These are phyloP conservation scores for Tribolium castaneum DNA, from an alignment of 1,140 invertebrate species.

Conservation along the genomic window DNA sequence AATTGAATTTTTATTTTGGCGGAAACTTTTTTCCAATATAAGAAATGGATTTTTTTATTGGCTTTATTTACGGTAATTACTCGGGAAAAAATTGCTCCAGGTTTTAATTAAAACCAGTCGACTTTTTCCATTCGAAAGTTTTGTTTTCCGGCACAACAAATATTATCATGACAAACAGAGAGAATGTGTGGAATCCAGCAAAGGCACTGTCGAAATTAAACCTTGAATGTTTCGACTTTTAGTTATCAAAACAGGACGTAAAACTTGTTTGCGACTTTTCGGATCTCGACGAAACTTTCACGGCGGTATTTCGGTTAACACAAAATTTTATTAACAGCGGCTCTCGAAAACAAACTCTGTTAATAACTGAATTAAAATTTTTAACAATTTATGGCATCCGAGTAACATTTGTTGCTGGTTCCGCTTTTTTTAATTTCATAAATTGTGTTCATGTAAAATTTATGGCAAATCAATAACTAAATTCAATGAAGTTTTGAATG, in stretches of 20 bases:
- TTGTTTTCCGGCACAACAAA: background rate
- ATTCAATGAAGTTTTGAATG: background rate
- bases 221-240: conserved; percentile 9
- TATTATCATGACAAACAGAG: conserved; percentile 12
- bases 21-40: conserved; percentile 32
- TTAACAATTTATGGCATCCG: background rate
- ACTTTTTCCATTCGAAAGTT: background rate
- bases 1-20: conserved; percentile 33
- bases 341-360: background rate
- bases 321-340: background rate
- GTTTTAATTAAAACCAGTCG: background rate
- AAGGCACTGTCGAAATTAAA: conserved; percentile 4
- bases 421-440: background rate
- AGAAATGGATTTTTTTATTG: conserved; percentile 33
- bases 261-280: conserved; percentile 6
- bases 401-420: background rate
- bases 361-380: background rate
- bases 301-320: background rate
- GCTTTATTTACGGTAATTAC: conserved; percentile 19
- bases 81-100: background rate
- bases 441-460: background rate
- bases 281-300: background rate
- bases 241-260: background rate
- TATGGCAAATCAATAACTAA: background rate
- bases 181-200: conserved; percentile 8